Base-by-base conservation (phyloP, 2,113 vertebrate genomes). In the Pica pica region DNA sequence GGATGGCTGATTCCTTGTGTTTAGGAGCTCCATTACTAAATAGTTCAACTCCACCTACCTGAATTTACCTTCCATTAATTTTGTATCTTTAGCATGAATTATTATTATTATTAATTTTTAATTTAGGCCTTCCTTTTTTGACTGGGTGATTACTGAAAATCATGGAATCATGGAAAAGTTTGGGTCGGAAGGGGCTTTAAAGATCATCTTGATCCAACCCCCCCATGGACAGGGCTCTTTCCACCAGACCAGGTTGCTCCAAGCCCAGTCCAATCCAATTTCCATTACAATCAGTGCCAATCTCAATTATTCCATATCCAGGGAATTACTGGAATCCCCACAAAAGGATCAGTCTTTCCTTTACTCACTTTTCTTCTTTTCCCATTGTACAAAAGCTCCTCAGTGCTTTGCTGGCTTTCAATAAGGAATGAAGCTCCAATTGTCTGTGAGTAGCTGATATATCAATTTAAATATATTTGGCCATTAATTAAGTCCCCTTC, bases 381-480 rank as follows among this genome's bases (percentile, higher is more conserved):
- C 21, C 22, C 23, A 14, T 41, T 88, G 49, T 64, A 27, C 44
- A 71, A 87, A 42, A 68, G 14, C 42, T 75, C 31, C 44, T 81
- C 41, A 28, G 41, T 77, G 53, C 56, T 91, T 24, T 24, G 78
- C 56, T 81, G 42, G 22, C 39, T 86, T 88, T 90, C 94, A 88
- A 42, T 52, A 41, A 31, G 57, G 79, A 80, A 67, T 63, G 87
- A 88, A 91, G 71, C 71, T 67, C 67, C 83, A 75, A 44, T 93
- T 92, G 90, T 87, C 65, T 85, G 75, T 65, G 78, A 78, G 69
- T 59, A 75, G 84, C 50, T 96, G 92, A 95, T 95, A 94, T 81
- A 94, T 95, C 92, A 97, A 94, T 96, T 94, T 93, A 96, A 96
- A 94, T 92, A 60, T 75, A 92, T 88, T 90, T 94, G 88, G 47